phyloP scores from a whole-genome alignment of 2,113 vertebrate genomes.

The Oreochromis spilurus region DNA sequence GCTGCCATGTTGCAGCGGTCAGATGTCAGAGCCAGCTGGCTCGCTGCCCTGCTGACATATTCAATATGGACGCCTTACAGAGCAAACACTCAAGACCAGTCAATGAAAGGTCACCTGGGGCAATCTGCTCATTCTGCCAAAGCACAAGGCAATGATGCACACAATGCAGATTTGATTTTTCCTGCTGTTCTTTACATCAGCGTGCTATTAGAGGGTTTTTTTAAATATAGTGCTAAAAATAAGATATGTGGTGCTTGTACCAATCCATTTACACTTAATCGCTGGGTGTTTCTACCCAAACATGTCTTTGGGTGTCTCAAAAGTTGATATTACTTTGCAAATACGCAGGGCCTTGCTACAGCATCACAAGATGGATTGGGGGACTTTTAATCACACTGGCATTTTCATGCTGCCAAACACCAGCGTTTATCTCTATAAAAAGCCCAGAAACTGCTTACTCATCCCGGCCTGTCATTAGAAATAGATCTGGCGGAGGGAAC shows the following conservation, averaged over 20 bases:
- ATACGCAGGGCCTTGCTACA: neutral
- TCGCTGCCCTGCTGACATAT: constrained; percentile 44
- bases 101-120: constrained; percentile 52
- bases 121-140: constrained; percentile 9
- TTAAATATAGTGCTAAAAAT: neutral
- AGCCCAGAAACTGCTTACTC: constrained; percentile 41
- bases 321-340: constrained; percentile 22
- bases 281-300: neutral
- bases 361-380: constrained; percentile 26
- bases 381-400: constrained; percentile 40
- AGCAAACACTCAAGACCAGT: constrained; percentile 46
- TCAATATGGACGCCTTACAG: constrained; percentile 38
- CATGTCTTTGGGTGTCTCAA: neutral
- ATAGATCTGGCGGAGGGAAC: constrained; percentile 9
- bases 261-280: neutral
- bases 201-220: neutral
- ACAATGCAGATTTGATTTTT: neutral
- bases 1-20: constrained; percentile 55
- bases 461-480: constrained; percentile 32
- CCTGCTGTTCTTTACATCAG: neutral
- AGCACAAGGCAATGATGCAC: neutral
- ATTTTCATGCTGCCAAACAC: constrained; percentile 42
- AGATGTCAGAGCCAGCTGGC: constrained; percentile 45
- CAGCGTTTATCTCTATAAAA: constrained; percentile 33
- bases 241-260: neutral